These are phyloP conservation scores for Neoniphon sammara DNA, from an alignment of 2,797 vertebrate species.

Conservation along the genomic window DNA sequence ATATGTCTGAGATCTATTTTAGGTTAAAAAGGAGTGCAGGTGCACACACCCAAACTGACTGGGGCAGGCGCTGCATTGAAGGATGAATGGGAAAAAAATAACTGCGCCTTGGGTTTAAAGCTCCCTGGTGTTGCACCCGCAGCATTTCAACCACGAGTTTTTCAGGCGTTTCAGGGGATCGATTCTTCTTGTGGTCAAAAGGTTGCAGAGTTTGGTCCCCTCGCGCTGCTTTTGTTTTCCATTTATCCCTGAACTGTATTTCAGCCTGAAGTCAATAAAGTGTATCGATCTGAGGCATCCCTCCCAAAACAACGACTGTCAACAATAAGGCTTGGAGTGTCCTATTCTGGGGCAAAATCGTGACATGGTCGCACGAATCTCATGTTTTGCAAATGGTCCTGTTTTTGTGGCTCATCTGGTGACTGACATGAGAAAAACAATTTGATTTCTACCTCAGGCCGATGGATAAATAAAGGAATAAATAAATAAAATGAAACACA, in stretches of 20 bases:
- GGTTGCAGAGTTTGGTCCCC: slow-evolving; percentile 8
- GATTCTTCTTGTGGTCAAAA: slow-evolving; percentile 17
- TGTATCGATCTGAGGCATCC: not conserved
- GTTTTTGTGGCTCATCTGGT: not conserved
- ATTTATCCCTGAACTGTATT: not conserved
- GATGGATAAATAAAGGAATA: too few species aligned
- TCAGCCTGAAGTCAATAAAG: slow-evolving; percentile 3
- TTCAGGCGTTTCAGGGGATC: slow-evolving; percentile 14
- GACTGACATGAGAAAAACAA: not conserved
- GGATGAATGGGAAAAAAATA: slow-evolving; percentile 24
- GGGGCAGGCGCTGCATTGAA: not conserved
- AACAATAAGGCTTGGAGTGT: too few species aligned
- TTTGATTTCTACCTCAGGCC: too few species aligned
- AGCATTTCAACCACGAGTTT: not conserved
- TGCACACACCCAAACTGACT: not conserved
- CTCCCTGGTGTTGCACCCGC: slow-evolving; percentile 13
- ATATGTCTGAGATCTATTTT: slow-evolving; percentile 23
- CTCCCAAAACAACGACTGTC: not conserved
- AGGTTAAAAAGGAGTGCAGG: slow-evolving; percentile 9
- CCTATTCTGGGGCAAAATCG: not conserved
- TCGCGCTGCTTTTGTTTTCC: slow-evolving; percentile 28
- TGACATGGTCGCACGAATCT: not conserved
- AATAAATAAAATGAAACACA: too few species aligned
- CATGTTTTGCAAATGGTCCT: not conserved
- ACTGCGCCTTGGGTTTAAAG: slow-evolving; percentile 2